These are phyloP conservation scores for Pelecanus crispus DNA, from an alignment of 2,113 vertebrate genomes.

Conservation along the genomic window DNA sequence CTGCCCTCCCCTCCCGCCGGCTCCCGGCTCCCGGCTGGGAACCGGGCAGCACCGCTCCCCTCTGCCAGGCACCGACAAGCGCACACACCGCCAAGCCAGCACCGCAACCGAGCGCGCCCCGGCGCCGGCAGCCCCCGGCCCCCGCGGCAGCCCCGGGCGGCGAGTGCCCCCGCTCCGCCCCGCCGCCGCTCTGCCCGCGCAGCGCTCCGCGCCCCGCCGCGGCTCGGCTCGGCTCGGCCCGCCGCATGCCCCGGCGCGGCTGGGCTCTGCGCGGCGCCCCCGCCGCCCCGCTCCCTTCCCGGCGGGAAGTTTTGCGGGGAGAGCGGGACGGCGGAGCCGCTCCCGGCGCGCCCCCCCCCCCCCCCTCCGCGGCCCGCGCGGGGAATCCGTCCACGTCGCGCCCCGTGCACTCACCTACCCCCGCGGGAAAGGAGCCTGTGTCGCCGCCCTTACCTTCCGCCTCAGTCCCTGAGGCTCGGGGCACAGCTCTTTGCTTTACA, in stretches of 20 bases:
- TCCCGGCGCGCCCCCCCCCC: conserved; percentile 29
- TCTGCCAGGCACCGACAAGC: not conserved
- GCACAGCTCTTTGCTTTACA: conserved; percentile 69
- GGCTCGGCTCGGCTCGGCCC: not conserved
- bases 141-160: not conserved
- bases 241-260: not conserved
- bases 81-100: not conserved
- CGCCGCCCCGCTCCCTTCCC: not conserved
- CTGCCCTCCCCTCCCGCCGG: not conserved
- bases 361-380: conserved; percentile 49
- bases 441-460: conserved; percentile 84
- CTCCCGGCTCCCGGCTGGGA: not conserved
- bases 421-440: conserved; percentile 61
- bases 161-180: not conserved
- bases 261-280: not conserved
- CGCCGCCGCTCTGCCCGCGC: not conserved
- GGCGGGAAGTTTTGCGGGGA: conserved; percentile 61
- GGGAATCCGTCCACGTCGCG: conserved; percentile 41
- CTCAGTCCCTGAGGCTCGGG: conserved; percentile 70
- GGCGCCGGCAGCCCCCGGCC: not conserved
- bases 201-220: not conserved
- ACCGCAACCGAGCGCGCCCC: not conserved
- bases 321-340: conserved; percentile 53
- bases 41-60: not conserved
- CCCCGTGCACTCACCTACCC: conserved; percentile 64